phyloP scores from a whole-genome alignment of 2,888 invertebrate genomes.

The Pheosia tremula region DNA sequence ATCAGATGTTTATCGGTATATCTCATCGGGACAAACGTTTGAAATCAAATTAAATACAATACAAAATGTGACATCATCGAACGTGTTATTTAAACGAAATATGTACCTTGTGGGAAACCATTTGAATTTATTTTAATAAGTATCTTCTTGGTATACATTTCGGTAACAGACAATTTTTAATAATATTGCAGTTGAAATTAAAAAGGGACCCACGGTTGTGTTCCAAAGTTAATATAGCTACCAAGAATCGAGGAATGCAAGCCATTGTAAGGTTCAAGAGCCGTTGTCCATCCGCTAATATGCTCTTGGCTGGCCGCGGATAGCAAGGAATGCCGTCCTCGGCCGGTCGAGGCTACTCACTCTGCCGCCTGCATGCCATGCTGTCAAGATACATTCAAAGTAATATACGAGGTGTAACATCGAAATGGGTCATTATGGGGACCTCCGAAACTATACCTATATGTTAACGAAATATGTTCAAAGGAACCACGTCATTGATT shows the following conservation, averaged over 20 bases:
- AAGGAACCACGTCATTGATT: too few species aligned
- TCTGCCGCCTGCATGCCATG: slow-evolving; percentile 53
- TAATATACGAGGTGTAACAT: slow-evolving; percentile 11
- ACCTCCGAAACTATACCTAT: too few species aligned
- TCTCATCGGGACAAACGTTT: slow-evolving; percentile 20
- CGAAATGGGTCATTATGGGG: too few species aligned
- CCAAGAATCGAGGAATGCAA: slow-evolving; percentile 20
- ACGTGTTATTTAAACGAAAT: not conserved
- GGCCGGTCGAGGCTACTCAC: slow-evolving; percentile 54
- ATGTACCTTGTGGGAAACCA: not conserved
- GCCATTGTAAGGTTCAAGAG: slow-evolving; percentile 61
- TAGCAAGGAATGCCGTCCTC: slow-evolving; percentile 71
- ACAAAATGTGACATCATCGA: not conserved
- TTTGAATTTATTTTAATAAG: not conserved
- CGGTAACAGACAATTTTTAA: too few species aligned
- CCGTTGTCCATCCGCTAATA: slow-evolving; percentile 60
- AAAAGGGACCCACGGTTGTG: not conserved
- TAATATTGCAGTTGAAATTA: too few species aligned
- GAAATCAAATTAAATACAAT: not conserved
- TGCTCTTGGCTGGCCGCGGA: slow-evolving; percentile 44
- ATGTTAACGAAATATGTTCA: too few species aligned
- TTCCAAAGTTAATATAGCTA: not conserved
- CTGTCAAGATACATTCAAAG: slow-evolving; percentile 28
- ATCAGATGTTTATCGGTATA: slow-evolving; percentile 21
- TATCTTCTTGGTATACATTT: too few species aligned